Evolutionary conservation across 2,888 invertebrate species (phyloP), one percentile per base, ranked within the genome.

Genomic region (Leptothorax acervorum): DNA sequence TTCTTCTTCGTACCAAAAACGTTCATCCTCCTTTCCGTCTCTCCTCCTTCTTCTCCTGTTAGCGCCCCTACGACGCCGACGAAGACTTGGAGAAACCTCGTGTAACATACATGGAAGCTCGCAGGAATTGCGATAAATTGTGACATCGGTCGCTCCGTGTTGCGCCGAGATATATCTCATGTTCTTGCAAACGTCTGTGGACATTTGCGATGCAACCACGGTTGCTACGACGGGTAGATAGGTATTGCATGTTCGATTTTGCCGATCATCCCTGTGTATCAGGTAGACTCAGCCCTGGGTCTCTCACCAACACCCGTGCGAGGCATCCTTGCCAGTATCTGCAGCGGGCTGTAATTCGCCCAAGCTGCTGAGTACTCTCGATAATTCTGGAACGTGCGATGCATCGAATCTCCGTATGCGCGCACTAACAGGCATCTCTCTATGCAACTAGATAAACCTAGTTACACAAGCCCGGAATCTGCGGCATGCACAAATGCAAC

Each of bases 381-480:
- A 93, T 92, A 93, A 92, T 93, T 93, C 90, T 92, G 89, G 88
- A 93, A 93, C 93, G 93, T 93, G 93, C 92, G 92, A 91, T 92
- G 92, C 92, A 93, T 93, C 92, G 92, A 91, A 90, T 90, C 90
- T 87, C 66, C 45, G 90, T 81, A 81, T 88, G 85, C 89, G 82
- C 86, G 89, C 91, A 89, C 91, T 87, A 84, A 74, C 88, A 84
- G 85, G 76, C 87, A 85, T 87, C 88, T 90, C 89, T 89, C 89
- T 89, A 91, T 92, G 91, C 90, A 90, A 92, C 92, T 91, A 91
- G 91, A 90, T 92, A 92, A 92, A 93, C 92, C 91, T 91, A 90
- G 92, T 92, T 91, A 92, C 93, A 89, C 92, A 89, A 89, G 88
- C 87, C 85, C 86, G 90, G 92, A 90, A 91, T 89, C 90, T 88